A percentile compares a stretch with the other conserved stretches of the same genome.
Evolutionary conservation across 2,888 invertebrate species (phyloP).

Genomic region (Scaptomyza parva): DNA sequence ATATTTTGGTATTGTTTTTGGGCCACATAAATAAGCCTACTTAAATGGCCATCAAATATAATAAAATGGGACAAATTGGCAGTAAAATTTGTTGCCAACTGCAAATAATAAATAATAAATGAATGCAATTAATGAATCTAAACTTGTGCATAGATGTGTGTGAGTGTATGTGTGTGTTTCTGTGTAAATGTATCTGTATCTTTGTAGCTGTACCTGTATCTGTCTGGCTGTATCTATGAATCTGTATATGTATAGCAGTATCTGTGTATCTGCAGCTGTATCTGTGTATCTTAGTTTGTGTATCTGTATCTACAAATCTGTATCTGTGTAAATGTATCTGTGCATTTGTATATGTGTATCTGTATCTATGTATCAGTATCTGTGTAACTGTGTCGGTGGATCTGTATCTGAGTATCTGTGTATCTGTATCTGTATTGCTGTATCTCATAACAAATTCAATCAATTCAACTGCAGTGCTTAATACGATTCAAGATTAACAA

Average conservation of each 20-base stretch:
- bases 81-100: conserved; percentile 3
- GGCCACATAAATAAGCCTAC: conserved; percentile 63
- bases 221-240: conserved; percentile 7
- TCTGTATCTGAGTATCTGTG: too few relatives aligned
- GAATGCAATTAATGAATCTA: conserved; percentile 25
- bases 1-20: conserved; percentile 5
- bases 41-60: conserved; percentile 50
- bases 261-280: conserved; percentile 6
- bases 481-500: conserved; percentile 16
- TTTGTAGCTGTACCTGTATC: conserved; percentile 8
- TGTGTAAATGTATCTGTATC: too few relatives aligned
- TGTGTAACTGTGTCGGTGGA: too few relatives aligned
- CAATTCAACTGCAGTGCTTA: conserved; percentile 26
- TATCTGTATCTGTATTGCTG: conserved; percentile 6
- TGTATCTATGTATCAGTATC: conserved; percentile 5
- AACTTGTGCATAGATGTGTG: neutral
- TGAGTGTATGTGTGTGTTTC: neutral
- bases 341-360: conserved; percentile 8
- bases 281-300: conserved; percentile 1
- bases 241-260: conserved; percentile 6
- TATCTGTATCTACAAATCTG: conserved; percentile 5
- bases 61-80: conserved; percentile 34
- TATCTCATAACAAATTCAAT: conserved; percentile 36
- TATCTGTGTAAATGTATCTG: too few relatives aligned
- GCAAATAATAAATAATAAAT: conserved; percentile 38